Base-by-base conservation (phyloP, 2,888 invertebrate species). In the Diploptera punctata region DNA sequence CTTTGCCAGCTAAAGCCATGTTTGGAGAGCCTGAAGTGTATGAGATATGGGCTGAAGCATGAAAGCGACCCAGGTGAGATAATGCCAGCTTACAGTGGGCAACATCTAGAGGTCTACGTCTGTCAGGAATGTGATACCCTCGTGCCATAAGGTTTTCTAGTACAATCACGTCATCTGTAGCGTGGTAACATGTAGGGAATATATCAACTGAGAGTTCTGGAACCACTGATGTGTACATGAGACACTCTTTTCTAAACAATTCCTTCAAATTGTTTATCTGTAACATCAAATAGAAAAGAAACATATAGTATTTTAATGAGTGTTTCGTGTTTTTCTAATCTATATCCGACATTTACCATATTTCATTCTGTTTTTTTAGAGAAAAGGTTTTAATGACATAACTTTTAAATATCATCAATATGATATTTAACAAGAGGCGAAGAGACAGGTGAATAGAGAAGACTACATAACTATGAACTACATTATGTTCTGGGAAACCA, bases 1-100 rank as follows among this genome's bases (percentile, higher is more conserved):
- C 68, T 16, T 52, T 21, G 9, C 57, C 24, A 18, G 24, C 68
- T 10, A 7, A 4, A 33, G 19, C 19, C n/a, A 18, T 26, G 16
- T 68, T 31, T 49, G 26, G 13, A 21, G 49, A 44, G 3, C 26
- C 52, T 13, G 68, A 19, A 4, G 9, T n/a, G 18, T 49, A 29
- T n/a, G 31, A 33, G n/a, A 19, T 33, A 19, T 52, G 38, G 10
- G 68, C n/a, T n/a, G 68, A 33, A n/a, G 54, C 68, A 21, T 68
- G 68, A 26, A 68, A 38, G 38, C 52, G 68, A 10, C 52, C 68
- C 54, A 68, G 54, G 10, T 26, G 54, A 3, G 54, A 16, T 10
- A 68, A 24, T 10, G 33, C 68, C 3, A 52, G 52, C 9, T 29
- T 31, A 54, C 54, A 33, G 19, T 67, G 44, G 13, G 13, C 49